Evolutionary conservation across 2,797 vertebrate genomes (phyloP), one percentile per base, ranked within the genome.

Genomic region (Phataginus tricuspis): DNA sequence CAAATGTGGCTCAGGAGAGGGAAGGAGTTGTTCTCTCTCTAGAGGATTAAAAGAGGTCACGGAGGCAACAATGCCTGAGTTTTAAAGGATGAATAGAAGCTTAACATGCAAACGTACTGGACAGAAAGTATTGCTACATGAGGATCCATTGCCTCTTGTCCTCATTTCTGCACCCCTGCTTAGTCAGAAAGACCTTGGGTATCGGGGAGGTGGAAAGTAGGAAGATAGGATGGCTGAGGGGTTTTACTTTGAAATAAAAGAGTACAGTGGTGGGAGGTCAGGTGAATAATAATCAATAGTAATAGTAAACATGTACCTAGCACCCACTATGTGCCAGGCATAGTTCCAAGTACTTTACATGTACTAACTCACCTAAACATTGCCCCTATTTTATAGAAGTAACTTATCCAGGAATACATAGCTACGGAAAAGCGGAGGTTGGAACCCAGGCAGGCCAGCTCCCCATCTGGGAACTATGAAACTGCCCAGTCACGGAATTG

Each of bases 41-140:
- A 29, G 37, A 68, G 15, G 8, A 75, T 37, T 14, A n/a, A 42
- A 34, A 23, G 25, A 53, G 31, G 15, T 51, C 34, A 39, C 64
- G 68, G 78, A 80, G 53, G 53, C 51, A 27, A 19, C 4, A 3
- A 53, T 15, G 10, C 55, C 49, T 71, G 21, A 23, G 34, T 23
- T 74, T 66, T 29, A 27, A 51, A 61, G 79, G 91, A 23, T 86
- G 18, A 92, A 61, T 19, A 83, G 59, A 23, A 83, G 31, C 90
- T 37, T 29, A 34, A 8, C 45, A 42, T 2, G 27, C 23, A 39
- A 34, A 27, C 4, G 19, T 4, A 23, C 25, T 12, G 5, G 14
- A 95, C 61, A 25, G 59, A 86, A 85, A 12, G 9, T 2, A 10
- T 15, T 51, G n/a, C 74, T 59, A 7, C 53, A 1, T 6, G 31